A percentile compares a stretch with the other conserved stretches of the same genome.
phyloP scores from a whole-genome alignment of 2,888 invertebrate genomes.

The Heliconius ismenius region DNA sequence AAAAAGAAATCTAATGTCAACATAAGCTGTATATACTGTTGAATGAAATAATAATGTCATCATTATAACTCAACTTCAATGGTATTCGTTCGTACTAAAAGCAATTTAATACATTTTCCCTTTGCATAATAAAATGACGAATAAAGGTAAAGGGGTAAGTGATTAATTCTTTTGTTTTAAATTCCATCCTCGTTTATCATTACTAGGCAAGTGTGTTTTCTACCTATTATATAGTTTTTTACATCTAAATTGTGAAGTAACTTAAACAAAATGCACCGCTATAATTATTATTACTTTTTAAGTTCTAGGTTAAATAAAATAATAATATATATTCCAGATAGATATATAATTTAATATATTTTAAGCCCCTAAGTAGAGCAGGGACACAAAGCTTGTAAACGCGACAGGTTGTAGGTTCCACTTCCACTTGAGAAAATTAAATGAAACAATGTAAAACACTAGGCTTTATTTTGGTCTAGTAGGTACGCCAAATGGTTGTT shows the following conservation, averaged over 20 bases:
- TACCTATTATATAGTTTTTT: neutral
- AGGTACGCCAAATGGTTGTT: no score
- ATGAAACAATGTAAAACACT: no score
- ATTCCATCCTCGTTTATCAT: neutral
- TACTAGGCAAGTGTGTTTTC: neutral
- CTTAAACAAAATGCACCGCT: neutral
- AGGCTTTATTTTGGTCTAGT: no score
- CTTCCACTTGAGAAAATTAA: no score
- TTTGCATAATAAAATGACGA: neutral
- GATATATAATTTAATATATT: no score
- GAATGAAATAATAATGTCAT: neutral
- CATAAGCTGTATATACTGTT: neutral
- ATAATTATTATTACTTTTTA: neutral
- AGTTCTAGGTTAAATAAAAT: neutral
- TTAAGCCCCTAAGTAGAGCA: no score
- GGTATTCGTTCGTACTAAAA: neutral
- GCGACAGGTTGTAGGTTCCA: no score
- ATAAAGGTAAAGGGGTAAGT: neutral
- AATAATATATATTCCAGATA: neutral
- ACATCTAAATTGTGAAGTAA: neutral
- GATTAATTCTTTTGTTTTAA: neutral
- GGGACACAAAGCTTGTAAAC: no score
- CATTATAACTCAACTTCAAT: neutral
- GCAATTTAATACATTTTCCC: neutral
- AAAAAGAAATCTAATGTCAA: neutral